These are phyloP conservation scores for Oryzias melastigma DNA, from an alignment of 2,113 vertebrate species.

Conservation along the genomic window DNA sequence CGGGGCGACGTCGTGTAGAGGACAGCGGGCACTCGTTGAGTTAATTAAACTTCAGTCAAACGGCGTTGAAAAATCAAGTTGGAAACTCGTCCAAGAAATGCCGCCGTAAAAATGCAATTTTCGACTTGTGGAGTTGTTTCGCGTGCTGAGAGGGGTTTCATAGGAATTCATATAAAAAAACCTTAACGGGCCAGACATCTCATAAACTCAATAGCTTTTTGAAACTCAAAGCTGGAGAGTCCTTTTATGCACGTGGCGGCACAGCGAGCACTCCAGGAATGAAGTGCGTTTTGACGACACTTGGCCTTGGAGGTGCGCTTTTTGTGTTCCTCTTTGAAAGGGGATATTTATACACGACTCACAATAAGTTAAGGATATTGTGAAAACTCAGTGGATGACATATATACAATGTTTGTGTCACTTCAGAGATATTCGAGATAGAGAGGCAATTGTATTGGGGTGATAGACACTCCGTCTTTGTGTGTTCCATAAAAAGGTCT, in stretches of 20 bases:
- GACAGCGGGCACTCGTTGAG: constrained; percentile 51
- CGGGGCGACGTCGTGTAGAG: constrained; percentile 47
- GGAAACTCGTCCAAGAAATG: constrained; percentile 3
- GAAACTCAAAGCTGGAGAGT: constrained; percentile 13
- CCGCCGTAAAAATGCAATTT: constrained; percentile 45
- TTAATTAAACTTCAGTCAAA: constrained; percentile 62
- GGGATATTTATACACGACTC: constrained; percentile 6
- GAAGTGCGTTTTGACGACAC: constrained; percentile 3
- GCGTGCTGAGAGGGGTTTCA: constrained; percentile 44
- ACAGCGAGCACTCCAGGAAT: constrained; percentile 24
- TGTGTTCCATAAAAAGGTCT: too few relatives aligned
- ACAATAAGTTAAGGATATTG: too few relatives aligned
- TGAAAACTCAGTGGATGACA: too few relatives aligned
- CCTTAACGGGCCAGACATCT: constrained; percentile 35
- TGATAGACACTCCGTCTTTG: too few relatives aligned
- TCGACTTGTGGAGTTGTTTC: constrained; percentile 54
- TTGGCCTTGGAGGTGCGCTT: constrained; percentile 8
- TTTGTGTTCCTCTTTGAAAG: constrained; percentile 4
- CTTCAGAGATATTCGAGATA: too few relatives aligned
- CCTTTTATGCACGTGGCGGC: constrained; percentile 24
- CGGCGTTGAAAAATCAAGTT: constrained; percentile 51
- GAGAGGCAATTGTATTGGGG: too few relatives aligned
- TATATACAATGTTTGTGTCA: too few relatives aligned
- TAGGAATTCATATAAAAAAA: constrained; percentile 56
- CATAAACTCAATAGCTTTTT: constrained; percentile 40